Evolutionary conservation across 2,797 vertebrate species (phyloP).

Genomic region (Vultur gryphus): DNA sequence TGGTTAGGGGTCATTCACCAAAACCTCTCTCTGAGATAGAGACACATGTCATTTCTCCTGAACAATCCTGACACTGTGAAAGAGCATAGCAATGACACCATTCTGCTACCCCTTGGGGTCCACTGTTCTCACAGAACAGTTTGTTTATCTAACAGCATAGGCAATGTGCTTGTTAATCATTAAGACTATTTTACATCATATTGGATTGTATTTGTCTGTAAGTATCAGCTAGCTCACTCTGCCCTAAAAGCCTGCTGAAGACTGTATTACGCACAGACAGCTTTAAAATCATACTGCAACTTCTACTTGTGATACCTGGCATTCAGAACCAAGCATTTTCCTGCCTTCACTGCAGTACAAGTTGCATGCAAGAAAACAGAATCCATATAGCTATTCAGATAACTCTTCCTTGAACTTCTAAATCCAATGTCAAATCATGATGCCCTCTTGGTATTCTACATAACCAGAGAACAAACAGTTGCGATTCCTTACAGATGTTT

Average conservation of each 20-base stretch:
- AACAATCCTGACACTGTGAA: background rate
- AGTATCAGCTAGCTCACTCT: background rate
- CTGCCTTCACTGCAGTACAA: background rate
- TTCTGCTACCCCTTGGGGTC: background rate
- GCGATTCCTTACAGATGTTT: background rate
- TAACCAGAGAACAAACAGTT: background rate
- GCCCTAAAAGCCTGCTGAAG: background rate
- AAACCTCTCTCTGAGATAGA: background rate
- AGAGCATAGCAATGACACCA: background rate
- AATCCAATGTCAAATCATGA: background rate
- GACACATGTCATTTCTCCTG: background rate
- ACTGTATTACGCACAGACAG: rapidly evolving
- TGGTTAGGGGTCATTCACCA: background rate
- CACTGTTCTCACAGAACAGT: background rate
- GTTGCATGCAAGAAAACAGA: background rate
- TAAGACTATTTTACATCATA: background rate
- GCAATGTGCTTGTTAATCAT: background rate
- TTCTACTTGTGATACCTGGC: background rate
- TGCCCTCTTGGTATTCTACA: background rate
- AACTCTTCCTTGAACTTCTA: background rate
- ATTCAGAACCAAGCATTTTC: background rate
- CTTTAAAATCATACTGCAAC: background rate
- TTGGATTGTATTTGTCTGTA: background rate
- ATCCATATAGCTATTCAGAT: background rate
- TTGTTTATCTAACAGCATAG: background rate